Evolutionary conservation across 2,113 vertebrate species (phyloP).

Genomic region (Lipotes vexillifer): DNA sequence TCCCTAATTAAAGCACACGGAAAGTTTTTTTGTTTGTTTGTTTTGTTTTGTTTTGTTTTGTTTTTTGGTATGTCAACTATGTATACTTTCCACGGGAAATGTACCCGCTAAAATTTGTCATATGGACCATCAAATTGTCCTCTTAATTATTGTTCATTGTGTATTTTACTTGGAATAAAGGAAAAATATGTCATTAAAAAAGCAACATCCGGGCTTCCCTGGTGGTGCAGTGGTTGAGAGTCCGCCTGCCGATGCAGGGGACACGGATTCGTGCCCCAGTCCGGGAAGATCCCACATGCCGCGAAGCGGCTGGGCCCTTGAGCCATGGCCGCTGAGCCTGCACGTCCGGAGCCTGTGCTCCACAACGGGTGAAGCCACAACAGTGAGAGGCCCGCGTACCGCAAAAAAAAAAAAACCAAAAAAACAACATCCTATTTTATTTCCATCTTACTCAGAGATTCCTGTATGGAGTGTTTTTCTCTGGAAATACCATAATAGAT

Average conservation of each 20-base stretch:
- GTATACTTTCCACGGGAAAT: constrained; percentile 1
- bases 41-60: too few relatives aligned
- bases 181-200: background rate
- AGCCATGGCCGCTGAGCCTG: too few relatives aligned
- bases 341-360: too few relatives aligned
- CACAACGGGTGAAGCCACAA: too few relatives aligned
- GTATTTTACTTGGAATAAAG: background rate
- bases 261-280: too few relatives aligned
- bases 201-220: background rate
- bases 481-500: background rate
- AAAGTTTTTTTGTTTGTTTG: background rate
- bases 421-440: background rate
- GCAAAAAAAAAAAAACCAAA: background rate
- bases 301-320: too few relatives aligned
- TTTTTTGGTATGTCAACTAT: background rate
- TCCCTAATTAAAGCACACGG: constrained; percentile 54
- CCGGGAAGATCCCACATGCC: too few relatives aligned
- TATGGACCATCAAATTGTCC: background rate
- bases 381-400: too few relatives aligned
- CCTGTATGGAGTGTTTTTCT: background rate
- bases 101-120: constrained; percentile 7
- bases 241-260: too few relatives aligned
- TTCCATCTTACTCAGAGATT: background rate
- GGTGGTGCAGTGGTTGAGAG: too few relatives aligned
- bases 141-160: constrained; percentile 13